Evolutionary conservation across 2,113 vertebrate genomes (phyloP).

Genomic region (Xyliphius kryptos): DNA sequence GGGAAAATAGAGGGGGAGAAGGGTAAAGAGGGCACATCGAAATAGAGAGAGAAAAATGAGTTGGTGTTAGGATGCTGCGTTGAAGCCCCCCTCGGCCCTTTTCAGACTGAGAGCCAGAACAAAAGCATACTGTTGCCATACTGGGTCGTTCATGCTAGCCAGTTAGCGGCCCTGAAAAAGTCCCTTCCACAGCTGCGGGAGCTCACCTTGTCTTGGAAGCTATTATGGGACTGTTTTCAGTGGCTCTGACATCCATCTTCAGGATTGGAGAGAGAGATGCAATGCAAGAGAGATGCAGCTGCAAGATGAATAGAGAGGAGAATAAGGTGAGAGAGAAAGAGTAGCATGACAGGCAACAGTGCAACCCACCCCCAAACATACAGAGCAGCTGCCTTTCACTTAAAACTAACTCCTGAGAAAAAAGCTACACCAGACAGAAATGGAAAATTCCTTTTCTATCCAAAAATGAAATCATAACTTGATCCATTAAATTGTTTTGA

Average conservation of each 20-base stretch:
- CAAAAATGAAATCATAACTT: too few relatives aligned
- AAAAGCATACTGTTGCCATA: slow-evolving; percentile 99
- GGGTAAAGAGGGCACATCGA: slow-evolving; percentile 69
- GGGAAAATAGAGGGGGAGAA: slow-evolving; percentile 60
- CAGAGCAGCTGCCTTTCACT: slow-evolving; percentile 36
- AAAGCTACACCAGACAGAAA: neutral
- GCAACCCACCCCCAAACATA: slow-evolving; percentile 26
- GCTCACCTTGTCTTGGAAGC: slow-evolving; percentile 96
- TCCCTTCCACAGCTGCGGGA: slow-evolving; percentile 60
- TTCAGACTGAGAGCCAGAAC: slow-evolving; percentile 96
- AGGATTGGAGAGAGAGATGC: slow-evolving; percentile 86
- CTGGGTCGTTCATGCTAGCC: slow-evolving; percentile 84
- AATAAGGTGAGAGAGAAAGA: slow-evolving; percentile 32
- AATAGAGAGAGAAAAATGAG: slow-evolving; percentile 87
- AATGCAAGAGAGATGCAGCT: slow-evolving; percentile 71
- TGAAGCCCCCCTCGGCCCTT: slow-evolving; percentile 83
- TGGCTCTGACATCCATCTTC: slow-evolving; percentile 99
- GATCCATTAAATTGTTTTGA: too few relatives aligned
- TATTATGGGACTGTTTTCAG: slow-evolving; percentile 91
- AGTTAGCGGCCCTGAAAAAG: slow-evolving; percentile 55
- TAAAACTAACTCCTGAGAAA: slow-evolving; percentile 32
- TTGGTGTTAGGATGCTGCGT: slow-evolving; percentile 75
- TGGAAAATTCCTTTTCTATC: too few relatives aligned
- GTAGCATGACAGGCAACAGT: slow-evolving; percentile 22
- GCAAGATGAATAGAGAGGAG: slow-evolving; percentile 60